phyloP scores from a whole-genome alignment of 2,113 vertebrate genomes.

The Oxygymnocypris stewartii region DNA sequence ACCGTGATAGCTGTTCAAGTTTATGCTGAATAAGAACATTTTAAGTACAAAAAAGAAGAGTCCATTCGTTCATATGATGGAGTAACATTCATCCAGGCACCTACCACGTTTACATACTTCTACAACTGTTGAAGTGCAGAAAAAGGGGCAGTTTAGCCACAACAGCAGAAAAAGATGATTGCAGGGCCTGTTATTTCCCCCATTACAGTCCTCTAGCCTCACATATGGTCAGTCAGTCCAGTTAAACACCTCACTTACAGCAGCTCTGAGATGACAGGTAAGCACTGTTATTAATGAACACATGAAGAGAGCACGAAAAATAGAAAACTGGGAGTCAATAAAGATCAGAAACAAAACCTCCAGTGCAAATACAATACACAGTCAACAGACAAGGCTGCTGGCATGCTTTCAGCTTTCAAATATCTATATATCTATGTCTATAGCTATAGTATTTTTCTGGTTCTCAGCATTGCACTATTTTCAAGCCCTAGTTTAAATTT shows the following conservation, averaged over 20 bases:
- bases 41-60: too few relatives aligned
- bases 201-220: background rate
- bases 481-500: slow-evolving; percentile 18
- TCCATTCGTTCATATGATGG: background rate
- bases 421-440: background rate
- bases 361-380: background rate
- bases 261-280: background rate
- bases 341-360: background rate
- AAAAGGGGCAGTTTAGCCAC: too few relatives aligned
- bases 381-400: background rate
- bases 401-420: background rate
- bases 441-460: background rate
- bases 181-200: too few relatives aligned
- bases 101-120: background rate
- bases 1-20: too few relatives aligned
- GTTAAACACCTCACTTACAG: slow-evolving; percentile 16
- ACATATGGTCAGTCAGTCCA: slow-evolving; percentile 38
- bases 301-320: background rate
- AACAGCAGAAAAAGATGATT: too few relatives aligned
- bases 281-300: background rate
- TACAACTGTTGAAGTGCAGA: background rate
- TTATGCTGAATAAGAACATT: too few relatives aligned
- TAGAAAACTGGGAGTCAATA: background rate
- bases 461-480: background rate
- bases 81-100: background rate